Base-by-base conservation (phyloP, 2,888 invertebrate species). In the Venustoraphidia nigricollis region DNA sequence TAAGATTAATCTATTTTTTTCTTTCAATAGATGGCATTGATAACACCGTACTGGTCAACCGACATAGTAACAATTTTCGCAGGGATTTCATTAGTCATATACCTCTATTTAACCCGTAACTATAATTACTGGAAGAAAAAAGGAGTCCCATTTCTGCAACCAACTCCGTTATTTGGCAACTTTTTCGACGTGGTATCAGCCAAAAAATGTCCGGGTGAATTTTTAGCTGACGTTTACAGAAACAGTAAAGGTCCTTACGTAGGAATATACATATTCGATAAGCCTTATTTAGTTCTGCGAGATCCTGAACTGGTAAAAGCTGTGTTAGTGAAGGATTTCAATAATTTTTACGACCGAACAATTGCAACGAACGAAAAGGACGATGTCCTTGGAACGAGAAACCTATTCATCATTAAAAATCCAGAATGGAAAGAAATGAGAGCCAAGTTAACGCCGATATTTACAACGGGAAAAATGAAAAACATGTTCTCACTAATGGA, bases 401-500 rank as follows among this genome's bases (percentile, higher is more conserved):
- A 67, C 54, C 53, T 71, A 42, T 63, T 74, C 51, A 62, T 62
- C 6, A 49, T 69, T 36, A 62, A 62, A 34, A 69, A 68, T 43
- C 64, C 66, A 0, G 62, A 64, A 1, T 74, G 73, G 73, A 68
- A 66, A 52, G 62, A 62, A 38, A 55, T 72, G 9, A 61, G 73
- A 13, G 54, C 65, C 1, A 69, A 69, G 44, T 59, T 72, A 14
- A 66, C 69, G 0, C 71, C 72, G 1, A 67, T 69, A 0, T 65
- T 73, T 52, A 68, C 71, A 2, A 62, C 66, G 2, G 70, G 68
- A n/a, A 72, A 71, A 54, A 59, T 74, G 51, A 69, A 65, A 53
- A 60, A 59, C 36, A 69, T 71, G 69, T 62, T 68, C 14, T 60
- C 61, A 0, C 57, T 67, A n/a, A 64, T 71, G 56, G 50, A 60